These are phyloP conservation scores for Tapirus terrestris DNA, from an alignment of 2,113 vertebrate genomes.

Conservation along the genomic window DNA sequence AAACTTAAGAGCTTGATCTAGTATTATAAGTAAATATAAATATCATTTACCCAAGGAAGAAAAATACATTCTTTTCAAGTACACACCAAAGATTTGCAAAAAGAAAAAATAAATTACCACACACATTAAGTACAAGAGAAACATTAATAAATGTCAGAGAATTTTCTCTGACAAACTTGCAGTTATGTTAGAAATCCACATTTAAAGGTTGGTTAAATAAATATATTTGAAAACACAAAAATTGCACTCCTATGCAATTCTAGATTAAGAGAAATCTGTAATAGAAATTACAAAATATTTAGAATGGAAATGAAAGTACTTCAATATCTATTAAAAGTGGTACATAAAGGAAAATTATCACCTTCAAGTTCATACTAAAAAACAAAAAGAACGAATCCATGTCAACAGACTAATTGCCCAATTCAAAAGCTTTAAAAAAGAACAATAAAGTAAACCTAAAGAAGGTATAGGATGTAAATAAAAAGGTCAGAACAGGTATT, in stretches of 20 bases:
- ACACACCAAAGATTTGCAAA: background rate
- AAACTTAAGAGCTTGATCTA: background rate
- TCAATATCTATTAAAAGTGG: background rate
- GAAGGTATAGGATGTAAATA: background rate
- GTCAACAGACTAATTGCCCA: background rate
- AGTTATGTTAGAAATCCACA: constrained; percentile 9
- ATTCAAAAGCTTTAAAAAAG: background rate
- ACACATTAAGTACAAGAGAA: background rate
- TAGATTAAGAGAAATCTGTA: background rate
- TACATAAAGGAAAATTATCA: background rate
- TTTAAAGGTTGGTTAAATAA: background rate
- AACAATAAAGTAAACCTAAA: background rate
- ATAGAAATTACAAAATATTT: background rate
- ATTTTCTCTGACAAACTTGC: background rate
- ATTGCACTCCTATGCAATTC: background rate
- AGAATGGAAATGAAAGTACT: background rate
- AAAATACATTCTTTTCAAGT: background rate
- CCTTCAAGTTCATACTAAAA: background rate
- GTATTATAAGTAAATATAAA: background rate
- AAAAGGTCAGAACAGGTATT: background rate
- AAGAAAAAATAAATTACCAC: background rate
- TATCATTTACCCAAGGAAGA: background rate
- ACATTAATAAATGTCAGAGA: background rate
- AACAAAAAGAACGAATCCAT: background rate
- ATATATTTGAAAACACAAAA: background rate